Evolutionary conservation across 2,888 invertebrate species (phyloP).

Genomic region (Mythimna vitellina): DNA sequence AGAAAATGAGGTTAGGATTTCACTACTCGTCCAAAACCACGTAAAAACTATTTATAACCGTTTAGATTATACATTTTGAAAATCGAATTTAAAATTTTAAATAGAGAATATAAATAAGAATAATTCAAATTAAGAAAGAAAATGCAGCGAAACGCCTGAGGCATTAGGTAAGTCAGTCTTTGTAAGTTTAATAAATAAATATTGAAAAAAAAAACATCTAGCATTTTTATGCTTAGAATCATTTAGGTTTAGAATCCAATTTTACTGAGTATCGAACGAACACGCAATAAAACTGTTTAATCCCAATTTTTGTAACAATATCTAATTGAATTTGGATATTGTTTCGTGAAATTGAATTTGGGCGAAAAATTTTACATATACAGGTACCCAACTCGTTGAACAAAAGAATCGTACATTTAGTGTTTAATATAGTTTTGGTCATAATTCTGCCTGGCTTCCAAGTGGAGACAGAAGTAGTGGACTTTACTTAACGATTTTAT

Average conservation of each 20-base stretch:
- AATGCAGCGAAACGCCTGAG: too few relatives aligned
- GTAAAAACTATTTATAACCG: background rate
- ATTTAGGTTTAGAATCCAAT: background rate
- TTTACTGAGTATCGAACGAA: background rate
- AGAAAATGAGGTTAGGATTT: background rate
- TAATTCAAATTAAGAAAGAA: too few relatives aligned
- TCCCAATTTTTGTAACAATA: background rate
- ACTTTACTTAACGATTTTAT: too few relatives aligned
- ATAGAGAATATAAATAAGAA: too few relatives aligned
- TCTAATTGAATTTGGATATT: background rate
- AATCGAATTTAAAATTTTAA: too few relatives aligned
- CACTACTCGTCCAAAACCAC: background rate
- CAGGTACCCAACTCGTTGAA: slow-evolving; percentile 7
- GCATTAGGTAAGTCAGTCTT: too few relatives aligned
- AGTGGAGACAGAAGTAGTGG: too few relatives aligned
- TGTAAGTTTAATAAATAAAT: too few relatives aligned
- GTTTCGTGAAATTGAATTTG: background rate
- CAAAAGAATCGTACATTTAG: background rate
- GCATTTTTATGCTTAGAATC: too few relatives aligned
- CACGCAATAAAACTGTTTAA: background rate
- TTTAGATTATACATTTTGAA: too few relatives aligned
- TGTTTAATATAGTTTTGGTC: too few relatives aligned
- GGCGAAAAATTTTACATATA: background rate
- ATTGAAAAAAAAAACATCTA: background rate
- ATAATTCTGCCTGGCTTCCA: too few relatives aligned